Evolutionary conservation across 1,140 invertebrate genomes (phyloP), one percentile per base, ranked within the genome.

Genomic region (Drosophila santomea): DNA sequence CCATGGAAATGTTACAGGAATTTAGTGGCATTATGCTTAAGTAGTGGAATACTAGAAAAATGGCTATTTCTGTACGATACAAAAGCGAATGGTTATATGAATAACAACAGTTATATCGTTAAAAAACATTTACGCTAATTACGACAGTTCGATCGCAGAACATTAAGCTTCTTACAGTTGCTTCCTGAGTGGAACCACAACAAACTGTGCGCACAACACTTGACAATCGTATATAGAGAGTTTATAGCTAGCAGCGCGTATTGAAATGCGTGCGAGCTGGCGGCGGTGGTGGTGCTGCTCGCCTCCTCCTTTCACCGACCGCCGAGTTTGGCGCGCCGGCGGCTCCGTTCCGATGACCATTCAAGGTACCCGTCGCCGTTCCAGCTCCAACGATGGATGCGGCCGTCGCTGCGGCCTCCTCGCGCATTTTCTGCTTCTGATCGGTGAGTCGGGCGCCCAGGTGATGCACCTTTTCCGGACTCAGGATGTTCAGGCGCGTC

Each of bases 401-500:
- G 14, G 45, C 47, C 25, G 68, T 17, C 7, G 67, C 52, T 28
- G 76, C 58, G 6, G 82, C 68, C 38, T 81, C 74, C n/a, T 91
- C 81, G 12, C 84, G 84, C 32, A 77, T 15, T 48, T 90, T 90
- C 50, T 79, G 80, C 43, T 92, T 92, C 38, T 92, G 91, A 51
- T 92, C 91, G 39, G 59, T 86, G 14, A 92, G 73, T 1, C 83
- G 91, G 2, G 91, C 91, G 47, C 86, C 80, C 20, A 92, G 54
- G 8, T 89, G 83, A 90, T 92, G 91, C 32, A 92, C 81, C 60
- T 86, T 92, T 66, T 92, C 91, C 2, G 91, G 91, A 69, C 91
- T 92, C 38, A 92, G 81, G 36, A 92, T 91, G 54, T 52, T 91
- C 7, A 91, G 71, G 32, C 80, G 81, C 8, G 78, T 84, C 17